phyloP scores from a whole-genome alignment of 2,888 invertebrate species.

The Imbricaverruca yamaguchii region DNA sequence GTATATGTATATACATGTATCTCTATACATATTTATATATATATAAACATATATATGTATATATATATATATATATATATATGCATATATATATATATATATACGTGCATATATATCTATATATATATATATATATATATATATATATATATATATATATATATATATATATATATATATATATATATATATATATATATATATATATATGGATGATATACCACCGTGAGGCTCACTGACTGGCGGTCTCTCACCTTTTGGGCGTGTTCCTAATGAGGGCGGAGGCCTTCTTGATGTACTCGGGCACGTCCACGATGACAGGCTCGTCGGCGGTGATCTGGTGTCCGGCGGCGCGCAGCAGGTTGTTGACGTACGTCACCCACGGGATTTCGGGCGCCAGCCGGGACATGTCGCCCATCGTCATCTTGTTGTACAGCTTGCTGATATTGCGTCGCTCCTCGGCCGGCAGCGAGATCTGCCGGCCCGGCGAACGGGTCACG shows the following conservation, averaged over 20 bases:
- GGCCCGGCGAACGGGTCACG: background rate
- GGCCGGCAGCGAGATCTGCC: conserved; percentile 70
- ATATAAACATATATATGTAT: no score
- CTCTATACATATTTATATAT: background rate
- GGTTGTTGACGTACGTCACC: conserved; percentile 72
- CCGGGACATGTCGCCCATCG: conserved; percentile 62
- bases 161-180: background rate
- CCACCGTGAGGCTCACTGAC: background rate
- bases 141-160: no score
- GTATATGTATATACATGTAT: conserved; percentile 19
- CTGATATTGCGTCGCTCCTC: conserved; percentile 87
- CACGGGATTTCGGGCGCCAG: conserved; percentile 60
- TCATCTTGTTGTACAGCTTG: conserved; percentile 85
- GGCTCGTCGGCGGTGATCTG: conserved; percentile 54
- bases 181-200: background rate
- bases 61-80: no score
- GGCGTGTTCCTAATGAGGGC: conserved; percentile 51
- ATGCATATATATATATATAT: no score
- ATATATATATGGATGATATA: background rate
- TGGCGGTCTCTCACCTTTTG: conserved; percentile 44
- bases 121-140: no score
- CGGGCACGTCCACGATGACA: conserved; percentile 76
- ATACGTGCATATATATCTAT: no score
- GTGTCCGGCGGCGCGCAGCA: conserved; percentile 50
- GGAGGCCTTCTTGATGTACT: conserved; percentile 66